phyloP scores from a whole-genome alignment of 2,797 vertebrate species.

The Myotis vivesi region DNA sequence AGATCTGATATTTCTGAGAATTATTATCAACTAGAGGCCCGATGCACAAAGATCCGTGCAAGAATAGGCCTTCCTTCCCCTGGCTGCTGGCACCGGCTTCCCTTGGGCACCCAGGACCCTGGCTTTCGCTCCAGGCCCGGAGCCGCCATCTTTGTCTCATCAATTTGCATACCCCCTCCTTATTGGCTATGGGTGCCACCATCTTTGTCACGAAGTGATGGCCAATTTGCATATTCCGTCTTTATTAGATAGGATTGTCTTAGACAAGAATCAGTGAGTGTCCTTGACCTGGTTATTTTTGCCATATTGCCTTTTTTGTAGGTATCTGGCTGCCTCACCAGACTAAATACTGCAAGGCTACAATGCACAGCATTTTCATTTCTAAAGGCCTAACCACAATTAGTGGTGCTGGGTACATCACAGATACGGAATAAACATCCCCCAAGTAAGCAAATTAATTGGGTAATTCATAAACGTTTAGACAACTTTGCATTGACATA shows the following conservation, averaged over 20 bases:
- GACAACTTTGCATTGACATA: background rate
- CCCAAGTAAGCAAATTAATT: background rate
- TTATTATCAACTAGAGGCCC: background rate
- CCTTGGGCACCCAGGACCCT: no score
- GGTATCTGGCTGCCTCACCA: background rate
- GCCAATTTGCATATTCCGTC: no score
- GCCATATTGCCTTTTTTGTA: background rate
- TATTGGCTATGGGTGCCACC: no score
- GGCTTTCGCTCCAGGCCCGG: no score
- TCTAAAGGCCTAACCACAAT: background rate
- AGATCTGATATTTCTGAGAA: background rate
- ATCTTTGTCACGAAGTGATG: no score
- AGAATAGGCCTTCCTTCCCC: no score
- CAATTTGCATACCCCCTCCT: no score
- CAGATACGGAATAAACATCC: background rate
- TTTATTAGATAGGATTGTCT: background rate
- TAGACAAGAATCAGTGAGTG: background rate
- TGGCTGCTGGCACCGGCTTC: no score
- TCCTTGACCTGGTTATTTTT: background rate
- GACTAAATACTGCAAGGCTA: background rate
- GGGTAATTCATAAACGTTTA: background rate
- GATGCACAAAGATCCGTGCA: no score
- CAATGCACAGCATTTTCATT: background rate
- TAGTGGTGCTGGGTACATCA: background rate
- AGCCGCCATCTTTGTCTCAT: no score